Percentiles rank a stretch among this genome's conserved stretches.
Evolutionary conservation across 2,888 invertebrate species (phyloP).

Genomic region (Epirrhoe alternata): DNA sequence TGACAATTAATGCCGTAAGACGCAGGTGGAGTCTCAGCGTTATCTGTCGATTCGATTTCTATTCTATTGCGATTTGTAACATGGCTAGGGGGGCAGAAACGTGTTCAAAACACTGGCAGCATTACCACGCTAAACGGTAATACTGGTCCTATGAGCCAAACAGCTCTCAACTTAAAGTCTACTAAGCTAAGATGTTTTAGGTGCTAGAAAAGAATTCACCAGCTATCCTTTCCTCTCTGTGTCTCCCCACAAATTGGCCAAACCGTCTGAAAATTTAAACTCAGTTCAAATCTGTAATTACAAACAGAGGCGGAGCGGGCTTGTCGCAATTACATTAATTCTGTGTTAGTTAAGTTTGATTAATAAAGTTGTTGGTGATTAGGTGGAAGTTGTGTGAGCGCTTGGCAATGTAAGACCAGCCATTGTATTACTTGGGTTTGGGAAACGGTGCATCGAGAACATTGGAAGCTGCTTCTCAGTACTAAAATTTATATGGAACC

Average conservation of each 20-base stretch:
- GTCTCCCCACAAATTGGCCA: slow-evolving; percentile 24
- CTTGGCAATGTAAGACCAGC: not conserved
- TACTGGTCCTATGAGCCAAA: too few species aligned
- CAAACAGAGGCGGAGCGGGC: slow-evolving; percentile 34
- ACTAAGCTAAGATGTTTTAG: too few species aligned
- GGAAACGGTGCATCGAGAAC: not conserved
- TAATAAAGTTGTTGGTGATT: slow-evolving; percentile 45
- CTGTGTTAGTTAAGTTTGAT: slow-evolving; percentile 48
- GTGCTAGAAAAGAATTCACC: not conserved
- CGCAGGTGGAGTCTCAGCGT: too few species aligned
- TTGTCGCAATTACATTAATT: slow-evolving; percentile 42
- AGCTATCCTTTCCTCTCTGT: slow-evolving; percentile 1
- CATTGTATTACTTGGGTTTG: not conserved
- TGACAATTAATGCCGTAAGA: too few species aligned
- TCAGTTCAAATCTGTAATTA: slow-evolving; percentile 41
- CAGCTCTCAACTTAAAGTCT: too few species aligned
- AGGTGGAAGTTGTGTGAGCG: not conserved
- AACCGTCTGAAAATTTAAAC: slow-evolving; percentile 33
- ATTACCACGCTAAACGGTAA: too few species aligned
- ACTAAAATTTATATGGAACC: too few species aligned
- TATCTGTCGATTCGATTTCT: too few species aligned
- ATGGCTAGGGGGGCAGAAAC: too few species aligned
- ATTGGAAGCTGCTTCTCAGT: too few species aligned
- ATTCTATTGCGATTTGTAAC: too few species aligned
- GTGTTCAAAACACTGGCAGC: too few species aligned